A percentile compares a stretch with the other conserved stretches of the same genome.
These are phyloP conservation scores for Bedellia somnulentella DNA, from an alignment of 2,888 invertebrate species.

Conservation along the genomic window DNA sequence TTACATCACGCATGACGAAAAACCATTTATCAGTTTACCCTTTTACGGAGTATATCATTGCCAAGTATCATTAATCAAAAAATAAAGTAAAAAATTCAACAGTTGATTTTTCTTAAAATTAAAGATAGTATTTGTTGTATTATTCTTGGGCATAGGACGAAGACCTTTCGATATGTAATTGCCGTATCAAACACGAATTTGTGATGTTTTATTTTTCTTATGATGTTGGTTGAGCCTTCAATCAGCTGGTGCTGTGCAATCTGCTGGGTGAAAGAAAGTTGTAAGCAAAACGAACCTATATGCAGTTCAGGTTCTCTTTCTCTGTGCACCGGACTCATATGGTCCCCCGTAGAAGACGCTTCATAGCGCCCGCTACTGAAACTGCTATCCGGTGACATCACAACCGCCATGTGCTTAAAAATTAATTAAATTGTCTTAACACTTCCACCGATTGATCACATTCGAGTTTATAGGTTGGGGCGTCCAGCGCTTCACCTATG, in stretches of 20 bases:
- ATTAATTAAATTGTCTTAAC: slow-evolving; percentile 37
- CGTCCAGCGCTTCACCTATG: neutral
- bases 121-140: too few species aligned
- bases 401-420: slow-evolving; percentile 31
- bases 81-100: too few species aligned
- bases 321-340: slow-evolving; percentile 35
- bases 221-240: too few species aligned
- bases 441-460: slow-evolving; percentile 33
- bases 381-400: slow-evolving; percentile 72
- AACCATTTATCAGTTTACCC: slow-evolving; percentile 34
- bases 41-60: too few species aligned
- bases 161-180: too few species aligned
- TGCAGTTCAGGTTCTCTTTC: slow-evolving; percentile 70
- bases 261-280: too few species aligned
- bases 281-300: slow-evolving; percentile 58
- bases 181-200: too few species aligned
- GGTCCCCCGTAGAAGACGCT: slow-evolving; percentile 53
- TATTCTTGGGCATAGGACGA: too few species aligned
- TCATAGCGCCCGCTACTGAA: slow-evolving; percentile 52
- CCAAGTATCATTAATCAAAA: too few species aligned
- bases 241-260: too few species aligned
- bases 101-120: too few species aligned
- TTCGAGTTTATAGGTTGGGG: slow-evolving; percentile 14
- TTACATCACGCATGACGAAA: slow-evolving; percentile 21
- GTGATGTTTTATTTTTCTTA: too few species aligned